phyloP scores from a whole-genome alignment of 2,888 invertebrate genomes.

The Brachylomia viminalis region DNA sequence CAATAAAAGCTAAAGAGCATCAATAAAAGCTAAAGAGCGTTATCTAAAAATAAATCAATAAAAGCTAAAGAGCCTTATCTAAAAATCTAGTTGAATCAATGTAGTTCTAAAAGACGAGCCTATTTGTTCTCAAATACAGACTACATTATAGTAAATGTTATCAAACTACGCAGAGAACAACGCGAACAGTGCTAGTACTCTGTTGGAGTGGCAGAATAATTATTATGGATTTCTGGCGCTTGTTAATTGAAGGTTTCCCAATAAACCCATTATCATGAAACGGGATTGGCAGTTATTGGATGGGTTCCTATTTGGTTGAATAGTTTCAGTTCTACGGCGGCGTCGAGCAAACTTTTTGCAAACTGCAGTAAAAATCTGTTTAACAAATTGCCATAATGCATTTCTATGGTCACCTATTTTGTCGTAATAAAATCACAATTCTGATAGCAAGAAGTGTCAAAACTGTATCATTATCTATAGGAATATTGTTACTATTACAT shows the following conservation, averaged over 20 bases:
- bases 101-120: too few species aligned
- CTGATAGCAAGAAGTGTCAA: background rate
- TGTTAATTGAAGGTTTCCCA: background rate
- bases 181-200: background rate
- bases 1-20: too few species aligned
- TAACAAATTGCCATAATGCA: background rate
- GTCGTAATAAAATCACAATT: background rate
- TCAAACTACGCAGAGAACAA: too few species aligned
- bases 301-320: background rate
- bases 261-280: background rate
- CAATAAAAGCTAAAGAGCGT: too few species aligned
- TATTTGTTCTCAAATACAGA: too few species aligned
- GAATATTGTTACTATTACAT: background rate
- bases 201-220: background rate
- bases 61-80: too few species aligned
- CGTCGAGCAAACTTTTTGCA: background rate
- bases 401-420: background rate
- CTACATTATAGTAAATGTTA: too few species aligned
- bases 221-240: too few species aligned
- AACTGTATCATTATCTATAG: background rate
- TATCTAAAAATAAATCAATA: too few species aligned
- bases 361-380: background rate
- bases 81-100: too few species aligned
- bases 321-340: background rate
- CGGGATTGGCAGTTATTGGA: background rate